phyloP scores from a whole-genome alignment of 2,113 vertebrate genomes.

The Rhinopithecus roxellana region DNA sequence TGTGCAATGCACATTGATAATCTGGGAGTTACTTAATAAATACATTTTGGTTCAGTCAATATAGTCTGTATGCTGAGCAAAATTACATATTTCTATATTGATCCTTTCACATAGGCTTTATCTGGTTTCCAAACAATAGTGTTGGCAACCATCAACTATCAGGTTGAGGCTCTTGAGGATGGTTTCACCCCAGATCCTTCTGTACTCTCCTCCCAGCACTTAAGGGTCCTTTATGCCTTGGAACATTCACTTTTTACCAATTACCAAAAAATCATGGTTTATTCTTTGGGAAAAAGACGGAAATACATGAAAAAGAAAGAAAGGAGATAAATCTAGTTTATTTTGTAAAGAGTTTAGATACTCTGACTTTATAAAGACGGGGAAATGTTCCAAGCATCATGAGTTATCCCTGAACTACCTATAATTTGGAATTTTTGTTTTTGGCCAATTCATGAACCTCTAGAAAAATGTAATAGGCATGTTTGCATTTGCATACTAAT shows the following conservation, averaged over 20 bases:
- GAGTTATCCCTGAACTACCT: neutral
- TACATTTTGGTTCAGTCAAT: neutral
- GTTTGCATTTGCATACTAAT: neutral
- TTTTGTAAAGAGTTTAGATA: neutral
- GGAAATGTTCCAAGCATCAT: neutral
- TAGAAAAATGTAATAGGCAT: neutral
- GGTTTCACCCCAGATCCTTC: neutral
- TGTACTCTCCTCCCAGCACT: neutral
- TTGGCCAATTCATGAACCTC: neutral
- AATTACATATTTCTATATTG: neutral
- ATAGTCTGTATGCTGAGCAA: neutral
- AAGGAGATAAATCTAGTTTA: neutral
- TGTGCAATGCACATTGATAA: neutral
- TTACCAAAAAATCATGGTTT: neutral
- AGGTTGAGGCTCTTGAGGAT: neutral
- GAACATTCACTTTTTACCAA: neutral
- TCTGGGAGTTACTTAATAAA: neutral
- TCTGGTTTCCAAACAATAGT: neutral
- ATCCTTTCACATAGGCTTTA: neutral
- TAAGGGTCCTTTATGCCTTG: neutral
- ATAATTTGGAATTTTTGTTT: slow-evolving; percentile 15
- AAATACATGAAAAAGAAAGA: neutral
- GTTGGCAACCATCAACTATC: neutral
- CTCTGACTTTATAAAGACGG: neutral
- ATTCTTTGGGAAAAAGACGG: neutral